Percentiles rank a stretch among this genome's conserved stretches.
Conservation (phyloP, 2,888 invertebrate species). For the Lasioglossum calceatum region DNA sequence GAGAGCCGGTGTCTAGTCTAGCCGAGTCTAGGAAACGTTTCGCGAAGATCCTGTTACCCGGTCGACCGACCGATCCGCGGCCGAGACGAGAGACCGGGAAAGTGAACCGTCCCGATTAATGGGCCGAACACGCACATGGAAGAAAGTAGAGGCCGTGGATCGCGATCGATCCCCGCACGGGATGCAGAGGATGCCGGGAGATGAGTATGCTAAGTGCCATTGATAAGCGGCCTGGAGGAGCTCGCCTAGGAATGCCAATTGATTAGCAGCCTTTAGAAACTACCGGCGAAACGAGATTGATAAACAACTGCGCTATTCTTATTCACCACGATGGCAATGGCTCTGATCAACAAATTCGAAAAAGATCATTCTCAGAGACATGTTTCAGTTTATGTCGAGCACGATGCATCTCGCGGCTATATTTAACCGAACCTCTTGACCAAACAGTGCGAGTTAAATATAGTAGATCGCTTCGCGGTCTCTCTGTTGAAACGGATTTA, state of each 20-base stretch:
- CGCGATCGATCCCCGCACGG: conserved; percentile 1
- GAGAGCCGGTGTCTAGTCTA: conserved; percentile 18
- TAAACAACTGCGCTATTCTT: not conserved
- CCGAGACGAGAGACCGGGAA: conserved; percentile 63
- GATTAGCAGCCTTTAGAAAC: not conserved
- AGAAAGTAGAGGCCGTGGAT: conserved; percentile 43
- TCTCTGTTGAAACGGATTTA: not conserved
- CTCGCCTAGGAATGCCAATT: not conserved
- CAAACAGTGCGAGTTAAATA: not conserved
- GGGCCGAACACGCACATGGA: conserved; percentile 53
- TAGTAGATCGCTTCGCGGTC: not conserved
- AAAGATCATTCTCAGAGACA: not conserved
- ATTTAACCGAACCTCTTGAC: not conserved
- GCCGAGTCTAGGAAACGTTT: conserved; percentile 66
- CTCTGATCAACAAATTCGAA: not conserved
- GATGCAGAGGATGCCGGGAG: not conserved
- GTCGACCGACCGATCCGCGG: conserved; percentile 59
- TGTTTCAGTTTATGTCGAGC: not conserved
- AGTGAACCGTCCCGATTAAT: conserved; percentile 74
- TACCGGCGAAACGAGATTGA: not conserved
- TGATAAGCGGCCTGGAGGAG: not conserved
- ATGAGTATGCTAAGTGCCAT: conserved; percentile 8
- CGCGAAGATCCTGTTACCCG: conserved; percentile 77
- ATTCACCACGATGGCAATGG: not conserved
- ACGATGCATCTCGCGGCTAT: not conserved